Conservation (phyloP, 2,888 invertebrate species). For the Macroteleia sp. region DNA sequence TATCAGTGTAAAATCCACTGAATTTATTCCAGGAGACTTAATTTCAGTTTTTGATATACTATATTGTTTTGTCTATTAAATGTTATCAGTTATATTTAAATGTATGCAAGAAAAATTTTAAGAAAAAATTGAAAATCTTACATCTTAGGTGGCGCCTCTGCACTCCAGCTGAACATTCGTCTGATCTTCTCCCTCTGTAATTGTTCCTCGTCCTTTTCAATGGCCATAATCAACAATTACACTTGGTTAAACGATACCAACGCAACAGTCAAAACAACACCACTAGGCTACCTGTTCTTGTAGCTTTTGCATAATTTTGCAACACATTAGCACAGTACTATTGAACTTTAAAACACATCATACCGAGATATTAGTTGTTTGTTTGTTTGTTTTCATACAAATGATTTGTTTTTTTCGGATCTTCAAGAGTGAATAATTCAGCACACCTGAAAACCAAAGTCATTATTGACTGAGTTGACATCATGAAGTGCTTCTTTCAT, state of each 20-base stretch:
- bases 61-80: too few relatives aligned
- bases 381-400: constrained; percentile 12
- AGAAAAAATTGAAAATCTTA: too few relatives aligned
- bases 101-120: too few relatives aligned
- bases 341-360: constrained; percentile 35
- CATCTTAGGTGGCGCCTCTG: constrained; percentile 28
- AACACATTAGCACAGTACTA: constrained; percentile 5
- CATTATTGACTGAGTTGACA: neutral
- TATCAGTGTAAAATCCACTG: too few relatives aligned
- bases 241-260: neutral
- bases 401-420: constrained; percentile 1
- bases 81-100: too few relatives aligned
- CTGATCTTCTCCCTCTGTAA: constrained; percentile 85
- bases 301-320: constrained; percentile 46
- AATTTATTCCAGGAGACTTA: too few relatives aligned
- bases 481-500: too few relatives aligned
- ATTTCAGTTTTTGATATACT: too few relatives aligned
- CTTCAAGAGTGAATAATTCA: too few relatives aligned
- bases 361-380: constrained; percentile 8
- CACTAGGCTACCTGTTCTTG: constrained; percentile 10
- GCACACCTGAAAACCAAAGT: neutral
- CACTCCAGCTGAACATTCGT: constrained; percentile 88
- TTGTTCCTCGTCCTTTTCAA: constrained; percentile 70
- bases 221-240: constrained; percentile 41
- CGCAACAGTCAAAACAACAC: constrained; percentile 11